A percentile compares a stretch with the other conserved stretches of the same genome.
phyloP scores from a whole-genome alignment of 2,888 invertebrate genomes.

The Ctena decussata region DNA sequence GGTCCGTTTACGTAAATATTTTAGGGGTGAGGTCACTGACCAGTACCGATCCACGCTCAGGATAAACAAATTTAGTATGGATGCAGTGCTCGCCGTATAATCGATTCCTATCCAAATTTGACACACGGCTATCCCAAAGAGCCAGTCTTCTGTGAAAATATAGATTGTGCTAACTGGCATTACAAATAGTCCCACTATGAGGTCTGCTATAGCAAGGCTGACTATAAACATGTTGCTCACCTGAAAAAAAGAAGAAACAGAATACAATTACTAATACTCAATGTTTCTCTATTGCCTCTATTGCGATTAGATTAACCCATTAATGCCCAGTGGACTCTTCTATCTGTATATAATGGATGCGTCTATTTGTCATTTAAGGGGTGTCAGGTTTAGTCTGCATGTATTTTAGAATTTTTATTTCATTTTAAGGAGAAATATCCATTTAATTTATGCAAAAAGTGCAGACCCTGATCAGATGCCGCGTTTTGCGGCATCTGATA shows the following conservation, averaged over 20 bases:
- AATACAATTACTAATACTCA: too few species aligned
- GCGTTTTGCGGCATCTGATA: too few species aligned
- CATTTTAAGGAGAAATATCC: too few species aligned
- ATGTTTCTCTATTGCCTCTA: too few species aligned
- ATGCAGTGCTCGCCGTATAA: conserved; percentile 89
- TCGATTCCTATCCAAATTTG: conserved; percentile 89
- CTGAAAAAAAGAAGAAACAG: conserved; percentile 81
- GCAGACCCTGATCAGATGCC: too few species aligned
- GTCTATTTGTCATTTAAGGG: too few species aligned
- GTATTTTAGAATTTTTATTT: too few species aligned
- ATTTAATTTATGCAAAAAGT: too few species aligned
- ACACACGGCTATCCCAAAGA: conserved; percentile 88
- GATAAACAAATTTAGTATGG: conserved; percentile 89
- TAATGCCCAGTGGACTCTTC: too few species aligned
- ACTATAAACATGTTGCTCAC: conserved; percentile 89
- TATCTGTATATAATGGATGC: too few species aligned
- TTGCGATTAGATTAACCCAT: too few species aligned
- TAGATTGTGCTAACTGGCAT: conserved; percentile 88
- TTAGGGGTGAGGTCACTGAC: conserved; percentile 88
- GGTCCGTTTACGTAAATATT: conserved; percentile 88
- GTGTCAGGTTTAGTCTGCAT: too few species aligned
- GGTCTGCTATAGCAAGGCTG: conserved; percentile 88
- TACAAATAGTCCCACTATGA: conserved; percentile 88
- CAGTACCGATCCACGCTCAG: conserved; percentile 87
- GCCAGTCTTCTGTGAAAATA: conserved; percentile 87